A percentile compares a stretch with the other conserved stretches of the same genome.
Evolutionary conservation across 2,113 vertebrate species (phyloP).

Genomic region (Centropristis striata): DNA sequence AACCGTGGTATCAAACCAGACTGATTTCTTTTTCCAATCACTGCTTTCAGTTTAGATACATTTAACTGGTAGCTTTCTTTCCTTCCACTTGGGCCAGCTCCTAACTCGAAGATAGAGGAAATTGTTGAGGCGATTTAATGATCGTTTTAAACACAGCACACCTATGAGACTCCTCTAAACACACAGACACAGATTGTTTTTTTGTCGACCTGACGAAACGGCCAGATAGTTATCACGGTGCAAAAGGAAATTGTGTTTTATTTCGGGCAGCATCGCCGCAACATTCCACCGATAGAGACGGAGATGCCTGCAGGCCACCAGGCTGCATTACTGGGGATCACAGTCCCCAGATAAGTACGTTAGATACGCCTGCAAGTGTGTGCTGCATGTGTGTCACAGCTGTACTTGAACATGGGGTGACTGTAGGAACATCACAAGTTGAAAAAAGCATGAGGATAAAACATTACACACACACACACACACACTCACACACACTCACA

Average conservation of each 20-base stretch:
- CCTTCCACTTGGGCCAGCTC: not conserved
- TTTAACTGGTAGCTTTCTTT: not conserved
- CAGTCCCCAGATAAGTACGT: conserved; percentile 62
- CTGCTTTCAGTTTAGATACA: not conserved
- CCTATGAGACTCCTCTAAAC: not conserved
- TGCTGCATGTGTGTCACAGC: conserved; percentile 32
- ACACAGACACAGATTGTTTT: not conserved
- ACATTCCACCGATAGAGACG: conserved; percentile 28
- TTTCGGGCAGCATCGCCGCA: conserved; percentile 36
- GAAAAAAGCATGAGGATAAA: conserved; percentile 28
- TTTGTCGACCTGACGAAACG: conserved; percentile 43
- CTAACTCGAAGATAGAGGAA: not conserved
- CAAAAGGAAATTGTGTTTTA: conserved; percentile 67
- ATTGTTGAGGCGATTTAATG: conserved; percentile 6
- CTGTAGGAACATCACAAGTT: conserved; percentile 39
- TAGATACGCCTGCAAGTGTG: conserved; percentile 47
- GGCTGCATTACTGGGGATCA: conserved; percentile 60
- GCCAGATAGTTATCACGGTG: conserved; percentile 63
- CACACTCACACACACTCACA: conserved; percentile 5
- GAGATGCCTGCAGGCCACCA: conserved; percentile 21
- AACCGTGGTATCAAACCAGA: not conserved
- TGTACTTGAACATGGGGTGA: conserved; percentile 38
- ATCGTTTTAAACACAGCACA: not conserved
- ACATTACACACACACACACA: conserved; percentile 12
- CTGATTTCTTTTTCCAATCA: not conserved